These are phyloP conservation scores for Bombycilla garrulus DNA, from an alignment of 2,113 vertebrate species.

Conservation along the genomic window DNA sequence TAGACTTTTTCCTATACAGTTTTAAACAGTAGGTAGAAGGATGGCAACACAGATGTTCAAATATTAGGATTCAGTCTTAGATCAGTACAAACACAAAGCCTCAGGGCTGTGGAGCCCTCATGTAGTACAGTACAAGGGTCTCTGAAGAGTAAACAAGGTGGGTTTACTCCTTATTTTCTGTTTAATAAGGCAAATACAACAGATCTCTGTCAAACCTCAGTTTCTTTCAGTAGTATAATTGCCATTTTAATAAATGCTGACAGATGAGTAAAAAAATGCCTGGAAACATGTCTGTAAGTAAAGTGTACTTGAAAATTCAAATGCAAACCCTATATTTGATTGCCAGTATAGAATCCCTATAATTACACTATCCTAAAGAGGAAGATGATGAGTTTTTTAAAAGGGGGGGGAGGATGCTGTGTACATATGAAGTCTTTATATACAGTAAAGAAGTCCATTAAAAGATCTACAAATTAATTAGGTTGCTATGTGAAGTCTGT, in stretches of 20 bases:
- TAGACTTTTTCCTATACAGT: not conserved
- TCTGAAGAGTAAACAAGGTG: constrained; percentile 6
- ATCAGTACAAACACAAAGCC: constrained; percentile 3
- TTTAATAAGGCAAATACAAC: constrained; percentile 61
- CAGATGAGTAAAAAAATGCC: not conserved
- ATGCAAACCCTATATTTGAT: not conserved
- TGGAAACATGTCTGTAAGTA: not conserved
- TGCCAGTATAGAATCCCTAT: not conserved
- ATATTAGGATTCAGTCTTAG: constrained; percentile 45
- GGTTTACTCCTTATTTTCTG: constrained; percentile 17
- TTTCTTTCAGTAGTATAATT: constrained; percentile 45
- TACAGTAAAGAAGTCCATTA: not conserved
- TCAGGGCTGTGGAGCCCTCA: not conserved
- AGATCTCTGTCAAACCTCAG: constrained; percentile 29
- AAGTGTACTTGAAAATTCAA: not conserved
- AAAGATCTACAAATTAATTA: not conserved
- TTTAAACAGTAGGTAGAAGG: constrained; percentile 7
- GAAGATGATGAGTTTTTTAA: not conserved
- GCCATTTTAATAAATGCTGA: constrained; percentile 16
- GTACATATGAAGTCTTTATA: not conserved
- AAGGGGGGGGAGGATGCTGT: rapidly evolving
- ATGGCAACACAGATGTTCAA: constrained; percentile 30
- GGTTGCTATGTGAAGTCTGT: not conserved
- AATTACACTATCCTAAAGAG: not conserved
- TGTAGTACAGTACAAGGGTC: not conserved